Evolutionary conservation across 1,140 invertebrate species (phyloP), one percentile per base, ranked within the genome.

Genomic region (Dendrolimus kikuchii): DNA sequence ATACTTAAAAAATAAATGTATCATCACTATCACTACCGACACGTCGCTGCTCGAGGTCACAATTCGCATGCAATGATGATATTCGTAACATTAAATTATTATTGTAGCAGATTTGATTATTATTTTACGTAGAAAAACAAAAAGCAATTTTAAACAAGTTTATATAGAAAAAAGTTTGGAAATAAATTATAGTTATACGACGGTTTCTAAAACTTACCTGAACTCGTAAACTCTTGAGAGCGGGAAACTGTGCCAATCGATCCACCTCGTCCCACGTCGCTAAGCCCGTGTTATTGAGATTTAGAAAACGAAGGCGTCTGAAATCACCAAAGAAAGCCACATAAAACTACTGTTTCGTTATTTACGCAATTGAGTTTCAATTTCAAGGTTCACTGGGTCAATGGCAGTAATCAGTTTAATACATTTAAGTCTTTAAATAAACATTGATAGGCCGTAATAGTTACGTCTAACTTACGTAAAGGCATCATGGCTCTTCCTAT

Each of bases 251-350:
- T 10, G 93, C 92, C 41, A 98, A 88, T 62, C 92, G 89, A 66
- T 97, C 95, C 49, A 98, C 92, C 68, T 97, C 95, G 66, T 94
- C 92, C 96, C 96, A 98, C 7, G 92, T 92, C 7, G 91, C 89
- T 38, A 98, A 77, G 36, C 92, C 88, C 0, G 95, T 95, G 51
- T 94, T 94, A 74, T 95, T 96, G 9, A 98, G 87, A 77, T 96
- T 97, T 6, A 98, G 87, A 78, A 93, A 92, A 71, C 92, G 89
- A 42, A 97, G 87, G 66, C 90, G 90, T 44, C 90, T 90, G 80
- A 92, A 95, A 51, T 58, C 41, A 42, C n/a, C 7, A 10, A 45
- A 50, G 42, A 42, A 41, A 40, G 7, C 7, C 46, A 54, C 51
- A 40, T 46, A 42, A 41, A 23, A 7, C 3, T n/a, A 7, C 41